These are phyloP conservation scores for Zhuqinia jingwanae DNA, from an alignment of 2,888 invertebrate species.

Conservation along the genomic window DNA sequence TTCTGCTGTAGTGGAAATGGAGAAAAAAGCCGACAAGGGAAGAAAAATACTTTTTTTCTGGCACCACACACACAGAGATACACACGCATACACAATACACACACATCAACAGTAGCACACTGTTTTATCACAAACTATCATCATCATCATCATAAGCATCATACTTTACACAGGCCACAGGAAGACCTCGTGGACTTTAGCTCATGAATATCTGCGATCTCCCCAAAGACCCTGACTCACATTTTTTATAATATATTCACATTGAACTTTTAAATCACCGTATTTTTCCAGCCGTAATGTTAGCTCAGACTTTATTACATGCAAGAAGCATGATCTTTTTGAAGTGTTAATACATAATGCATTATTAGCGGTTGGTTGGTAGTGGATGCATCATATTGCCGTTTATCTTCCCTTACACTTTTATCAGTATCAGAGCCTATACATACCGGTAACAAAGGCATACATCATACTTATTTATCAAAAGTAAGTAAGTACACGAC, in stretches of 20 bases:
- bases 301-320: conserved; percentile 56
- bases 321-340: conserved; percentile 62
- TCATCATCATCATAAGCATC: not conserved
- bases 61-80: conserved; percentile 28
- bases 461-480: not conserved
- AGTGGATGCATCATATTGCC: conserved; percentile 28
- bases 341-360: conserved; percentile 70
- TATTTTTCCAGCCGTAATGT: conserved; percentile 36
- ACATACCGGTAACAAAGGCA: conserved; percentile 16
- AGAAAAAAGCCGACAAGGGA: conserved; percentile 50
- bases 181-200: conserved; percentile 56
- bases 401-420: conserved; percentile 25
- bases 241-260: conserved; percentile 71
- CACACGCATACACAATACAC: not conserved
- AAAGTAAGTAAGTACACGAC: not conserved
- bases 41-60: conserved; percentile 39
- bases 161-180: conserved; percentile 51
- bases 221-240: conserved; percentile 67
- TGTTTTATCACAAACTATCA: conserved; percentile 56
- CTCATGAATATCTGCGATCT: conserved; percentile 66
- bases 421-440: no score
- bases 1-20: conserved; percentile 23
- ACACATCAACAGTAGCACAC: not conserved
- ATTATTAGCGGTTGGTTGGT: conserved; percentile 37
- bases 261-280: conserved; percentile 70